Base-by-base conservation (phyloP, 1,140 invertebrate species). In the Drosophila nasuta region DNA sequence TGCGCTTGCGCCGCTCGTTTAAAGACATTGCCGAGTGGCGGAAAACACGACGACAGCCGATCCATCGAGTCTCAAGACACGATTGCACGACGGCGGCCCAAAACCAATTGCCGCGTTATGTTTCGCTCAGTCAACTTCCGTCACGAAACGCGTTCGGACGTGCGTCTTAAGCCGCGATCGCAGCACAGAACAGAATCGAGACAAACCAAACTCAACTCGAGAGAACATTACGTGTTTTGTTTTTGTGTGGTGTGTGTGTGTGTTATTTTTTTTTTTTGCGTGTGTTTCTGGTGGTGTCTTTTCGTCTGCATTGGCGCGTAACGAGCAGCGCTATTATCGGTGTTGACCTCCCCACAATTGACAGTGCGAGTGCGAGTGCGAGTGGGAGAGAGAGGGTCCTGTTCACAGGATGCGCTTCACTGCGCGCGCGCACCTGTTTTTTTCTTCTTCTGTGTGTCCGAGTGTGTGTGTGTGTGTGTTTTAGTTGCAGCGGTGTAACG, bases 91-190 rank as follows among this genome's bases (percentile, higher is more conserved):
- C 15, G 15, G 6, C 11, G 52, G 30, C 52, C 30, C 52, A 38
- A 56, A 30, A 52, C 30, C 15, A 13, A 41, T 56, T 38, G 8
- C 13, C 13, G n/a, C 54, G 33, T 57, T 57, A 20, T 17, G 54
- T 57, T 57, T 88, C 72, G 83, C 80, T 88, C 83, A 88, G 85
- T 88, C 81, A 76, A 88, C 74, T 88, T 88, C 80, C 85, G 83
- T 64, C 81, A 83, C 83, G 85, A 88, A 75, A 75, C 77, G 77
- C 80, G 77, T 64, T 80, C 81, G 83, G 83, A 88, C 83, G 85
- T 88, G 83, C 67, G 77, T 54, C 49, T 76, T 64, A 45, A 48
- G 52, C 66, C 41, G 35, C 65, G 62, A 78, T 73, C 57, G 56
- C 33, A 48, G 13, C 25, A 25, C 25, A 15, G 3, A 15, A 17